Conservation (phyloP, 1,140 invertebrate genomes). For the Bombus soroeensis region DNA sequence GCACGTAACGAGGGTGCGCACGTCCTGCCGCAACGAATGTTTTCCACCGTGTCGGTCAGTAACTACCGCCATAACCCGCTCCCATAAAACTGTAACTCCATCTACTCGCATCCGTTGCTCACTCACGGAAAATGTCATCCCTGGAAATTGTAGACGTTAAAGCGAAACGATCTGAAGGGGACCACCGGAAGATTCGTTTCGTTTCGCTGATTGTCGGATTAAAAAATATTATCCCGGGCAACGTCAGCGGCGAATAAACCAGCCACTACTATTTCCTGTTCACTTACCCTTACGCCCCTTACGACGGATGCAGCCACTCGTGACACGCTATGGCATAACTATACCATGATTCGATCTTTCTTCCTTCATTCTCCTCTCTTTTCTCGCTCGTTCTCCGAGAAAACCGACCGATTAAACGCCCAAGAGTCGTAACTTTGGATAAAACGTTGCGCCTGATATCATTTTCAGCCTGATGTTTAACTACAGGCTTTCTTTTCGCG, state of each 20-base stretch:
- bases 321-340: background rate
- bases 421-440: constrained; percentile 58
- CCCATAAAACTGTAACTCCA: constrained; percentile 62
- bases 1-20: constrained; percentile 22
- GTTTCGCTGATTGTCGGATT: constrained; percentile 56
- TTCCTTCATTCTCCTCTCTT: background rate
- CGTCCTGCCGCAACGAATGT: constrained; percentile 10
- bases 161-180: constrained; percentile 25
- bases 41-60: constrained; percentile 42
- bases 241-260: constrained; percentile 21
- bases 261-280: constrained; percentile 22
- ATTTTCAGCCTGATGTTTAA: constrained; percentile 54
- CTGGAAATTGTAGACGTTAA: constrained; percentile 63
- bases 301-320: background rate
- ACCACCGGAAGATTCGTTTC: constrained; percentile 22
- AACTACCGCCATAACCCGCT: constrained; percentile 53
- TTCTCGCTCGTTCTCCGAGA: background rate
- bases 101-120: constrained; percentile 48
- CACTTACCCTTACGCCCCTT: background rate
- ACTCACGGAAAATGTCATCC: constrained; percentile 51
- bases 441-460: constrained; percentile 48
- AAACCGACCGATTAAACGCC: background rate
- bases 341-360: background rate
- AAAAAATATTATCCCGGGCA: constrained; percentile 36
- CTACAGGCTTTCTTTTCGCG: constrained; percentile 52